Base-by-base conservation (phyloP, 2,113 vertebrate genomes). In the Corynorhinus townsendii region DNA sequence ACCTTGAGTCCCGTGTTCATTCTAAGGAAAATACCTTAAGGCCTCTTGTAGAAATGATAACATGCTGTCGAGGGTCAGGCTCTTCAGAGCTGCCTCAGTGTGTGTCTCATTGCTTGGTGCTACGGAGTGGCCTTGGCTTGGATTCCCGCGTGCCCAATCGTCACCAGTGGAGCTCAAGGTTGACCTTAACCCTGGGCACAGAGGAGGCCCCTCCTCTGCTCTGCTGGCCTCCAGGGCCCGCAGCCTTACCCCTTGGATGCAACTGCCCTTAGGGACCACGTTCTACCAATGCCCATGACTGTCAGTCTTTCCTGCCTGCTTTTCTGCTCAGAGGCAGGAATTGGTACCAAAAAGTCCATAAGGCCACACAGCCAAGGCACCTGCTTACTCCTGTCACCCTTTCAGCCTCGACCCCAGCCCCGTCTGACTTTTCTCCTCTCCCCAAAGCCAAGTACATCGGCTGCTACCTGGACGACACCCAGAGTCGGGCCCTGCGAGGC, bases 391-490 rank as follows among this genome's bases (percentile, higher is more conserved):
- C 47, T 12, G 11, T 43, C 24, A 75, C 14, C 45, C 38, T 71
- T 87, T 4, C 62, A 2, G 26, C 69, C 71, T 52, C 26, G 16
- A 93, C 84, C 64, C 24, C 66, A 59, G 38, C 59, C 69, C 17
- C 16, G 1, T 72, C 89, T 97, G 87, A 96, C 35, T 83, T 38
- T 75, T 45, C 47, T 76, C 96, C 95, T 68, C 1, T 84, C 66
- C 64, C 33, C 91, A 91, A 98, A 99, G 99, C 99, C 9, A 99
- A 99, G 92, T 99, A 99, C 98, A 95, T 99, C 0, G 99, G 99
- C 98, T 99, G 99, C 98, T 99, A 99, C 93, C 92, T 98, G 38
- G 99, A 99, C 96, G 97, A 99, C 98, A 99, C 98, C 71, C 98
- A 98, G 93, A 99, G 96, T 72, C 98, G 99, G 96, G 99, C 99